Evolutionary conservation across 35 echinoderm and acorn worm species (phyloP).

Genomic region (Ophiothrix spiculata): DNA sequence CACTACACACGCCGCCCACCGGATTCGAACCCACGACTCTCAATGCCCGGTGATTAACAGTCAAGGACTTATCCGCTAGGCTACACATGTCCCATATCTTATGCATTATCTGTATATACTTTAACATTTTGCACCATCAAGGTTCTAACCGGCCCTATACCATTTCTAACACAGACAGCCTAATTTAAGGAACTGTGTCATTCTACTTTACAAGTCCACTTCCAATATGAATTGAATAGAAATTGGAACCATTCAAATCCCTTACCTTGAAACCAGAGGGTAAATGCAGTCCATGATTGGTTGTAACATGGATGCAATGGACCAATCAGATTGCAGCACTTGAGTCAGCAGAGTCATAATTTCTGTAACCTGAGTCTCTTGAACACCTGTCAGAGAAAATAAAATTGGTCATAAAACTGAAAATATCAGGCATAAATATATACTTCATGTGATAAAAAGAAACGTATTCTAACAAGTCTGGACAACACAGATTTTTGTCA

Average conservation of each 20-base stretch:
- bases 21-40: no score
- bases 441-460: no score
- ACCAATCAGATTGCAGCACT: constrained; percentile 87
- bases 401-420: neutral
- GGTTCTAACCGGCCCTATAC: neutral
- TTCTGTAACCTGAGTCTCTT: constrained; percentile 49
- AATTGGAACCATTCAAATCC: constrained; percentile 24
- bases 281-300: constrained; percentile 80
- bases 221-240: no score
- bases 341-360: constrained; percentile 63
- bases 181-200: neutral
- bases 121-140: no score
- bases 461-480: no score
- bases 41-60: no score
- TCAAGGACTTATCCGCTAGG: no score
- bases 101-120: no score
- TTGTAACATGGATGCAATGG: constrained; percentile 46
- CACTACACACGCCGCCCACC: no score
- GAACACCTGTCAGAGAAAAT: constrained; percentile 33
- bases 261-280: constrained; percentile 38
- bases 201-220: neutral
- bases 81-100: no score
- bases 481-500: no score
- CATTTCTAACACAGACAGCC: neutral
- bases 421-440: neutral